phyloP scores from a whole-genome alignment of 92 coral and sea anemone genomes.

The Epizoanthus illoricatus region DNA sequence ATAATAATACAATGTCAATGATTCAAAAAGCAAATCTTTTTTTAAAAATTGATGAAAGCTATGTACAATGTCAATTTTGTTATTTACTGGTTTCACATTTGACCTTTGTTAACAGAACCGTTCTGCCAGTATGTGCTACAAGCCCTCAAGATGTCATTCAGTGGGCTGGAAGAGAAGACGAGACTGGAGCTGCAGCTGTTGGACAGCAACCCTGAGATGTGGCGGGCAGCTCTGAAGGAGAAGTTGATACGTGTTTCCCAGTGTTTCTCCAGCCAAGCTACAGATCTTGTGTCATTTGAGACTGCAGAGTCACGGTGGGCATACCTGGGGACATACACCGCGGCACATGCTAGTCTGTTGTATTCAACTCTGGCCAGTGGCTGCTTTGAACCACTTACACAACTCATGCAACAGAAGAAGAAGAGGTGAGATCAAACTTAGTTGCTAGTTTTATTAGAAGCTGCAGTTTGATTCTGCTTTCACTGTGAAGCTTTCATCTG shows the following conservation, averaged over 20 bases:
- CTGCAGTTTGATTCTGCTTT: too few relatives aligned
- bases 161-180: slow-evolving; percentile 91
- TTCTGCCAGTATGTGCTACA: slow-evolving; percentile 76
- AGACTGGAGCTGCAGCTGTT: slow-evolving; percentile 85
- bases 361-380: slow-evolving; percentile 82
- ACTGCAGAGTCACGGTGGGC: slow-evolving; percentile 97
- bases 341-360: slow-evolving; percentile 93
- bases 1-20: too few relatives aligned
- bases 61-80: too few relatives aligned
- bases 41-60: too few relatives aligned
- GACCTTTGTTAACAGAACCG: slow-evolving; percentile 52
- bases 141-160: slow-evolving; percentile 80
- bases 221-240: slow-evolving; percentile 83
- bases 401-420: slow-evolving; percentile 58
- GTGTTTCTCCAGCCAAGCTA: slow-evolving; percentile 92
- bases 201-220: slow-evolving; percentile 74
- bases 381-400: slow-evolving; percentile 81
- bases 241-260: slow-evolving; percentile 89
- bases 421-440: slow-evolving; percentile 50
- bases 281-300: slow-evolving; percentile 84
- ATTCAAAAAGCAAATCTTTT: too few relatives aligned
- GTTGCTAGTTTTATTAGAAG: not conserved
- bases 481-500: too few relatives aligned
- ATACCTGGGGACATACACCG: slow-evolving; percentile 87
- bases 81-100: not conserved